phyloP scores from a whole-genome alignment of 2,797 vertebrate genomes.

The Chiroxiphia lanceolata region DNA sequence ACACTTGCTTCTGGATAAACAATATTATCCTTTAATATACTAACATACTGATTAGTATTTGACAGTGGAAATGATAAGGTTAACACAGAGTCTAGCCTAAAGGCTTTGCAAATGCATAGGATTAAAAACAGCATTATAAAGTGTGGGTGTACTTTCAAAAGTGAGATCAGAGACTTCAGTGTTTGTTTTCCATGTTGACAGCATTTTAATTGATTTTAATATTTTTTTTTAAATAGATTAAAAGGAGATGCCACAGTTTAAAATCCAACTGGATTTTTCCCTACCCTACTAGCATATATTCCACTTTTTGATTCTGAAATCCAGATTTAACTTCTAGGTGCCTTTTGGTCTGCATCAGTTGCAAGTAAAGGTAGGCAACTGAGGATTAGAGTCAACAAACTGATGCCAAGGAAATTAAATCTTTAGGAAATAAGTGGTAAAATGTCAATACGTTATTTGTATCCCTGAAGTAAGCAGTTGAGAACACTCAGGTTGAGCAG shows the following conservation, averaged over 20 bases:
- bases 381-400: not conserved
- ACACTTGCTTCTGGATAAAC: not conserved
- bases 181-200: not conserved
- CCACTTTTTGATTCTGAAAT: not conserved
- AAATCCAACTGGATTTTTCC: not conserved
- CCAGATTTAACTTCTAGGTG: not conserved
- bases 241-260: not conserved
- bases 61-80: not conserved
- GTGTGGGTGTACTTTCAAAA: conserved; percentile 36
- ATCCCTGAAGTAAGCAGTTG: not conserved
- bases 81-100: conserved; percentile 2
- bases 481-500: not conserved
- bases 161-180: conserved; percentile 17
- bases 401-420: not conserved
- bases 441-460: not conserved
- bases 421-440: not conserved
- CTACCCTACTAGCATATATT: not conserved
- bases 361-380: not conserved
- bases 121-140: conserved; percentile 30
- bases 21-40: not conserved
- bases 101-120: conserved; percentile 36
- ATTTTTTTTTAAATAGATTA: not conserved
- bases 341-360: not conserved
- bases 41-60: not conserved
- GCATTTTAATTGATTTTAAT: not conserved